Evolutionary conservation across 2,888 invertebrate genomes (phyloP).

Genomic region (Tetropium fuscum): DNA sequence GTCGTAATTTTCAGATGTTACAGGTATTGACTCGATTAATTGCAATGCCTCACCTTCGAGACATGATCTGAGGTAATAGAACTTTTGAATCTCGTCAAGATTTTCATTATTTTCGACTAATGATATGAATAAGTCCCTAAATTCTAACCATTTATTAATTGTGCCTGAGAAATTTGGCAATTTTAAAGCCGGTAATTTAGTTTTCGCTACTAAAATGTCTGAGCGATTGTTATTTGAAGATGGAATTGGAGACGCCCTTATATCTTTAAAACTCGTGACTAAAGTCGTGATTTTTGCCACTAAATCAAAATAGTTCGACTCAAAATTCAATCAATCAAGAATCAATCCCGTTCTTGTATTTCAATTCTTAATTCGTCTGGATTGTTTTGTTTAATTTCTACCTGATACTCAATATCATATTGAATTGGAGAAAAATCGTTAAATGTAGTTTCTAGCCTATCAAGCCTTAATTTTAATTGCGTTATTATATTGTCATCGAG

Average conservation of each 20-base stretch:
- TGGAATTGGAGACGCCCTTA: too few species aligned
- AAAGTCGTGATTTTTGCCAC: background rate
- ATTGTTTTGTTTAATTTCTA: background rate
- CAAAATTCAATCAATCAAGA: background rate
- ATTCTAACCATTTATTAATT: constrained; percentile 6
- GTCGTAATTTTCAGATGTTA: constrained; percentile 8
- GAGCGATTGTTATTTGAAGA: background rate
- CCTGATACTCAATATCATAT: background rate
- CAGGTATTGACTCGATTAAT: constrained; percentile 9
- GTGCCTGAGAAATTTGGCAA: background rate
- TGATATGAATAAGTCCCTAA: background rate
- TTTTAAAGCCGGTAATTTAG: constrained; percentile 2
- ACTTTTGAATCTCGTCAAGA: constrained; percentile 10
- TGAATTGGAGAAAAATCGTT: background rate
- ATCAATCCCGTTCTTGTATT: background rate
- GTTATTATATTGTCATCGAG: background rate
- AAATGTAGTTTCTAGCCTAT: background rate
- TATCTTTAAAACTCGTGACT: background rate
- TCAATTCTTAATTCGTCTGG: constrained; percentile 1
- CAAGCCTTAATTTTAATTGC: constrained; percentile 6
- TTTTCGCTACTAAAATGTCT: background rate
- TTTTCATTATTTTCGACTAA: constrained; percentile 8
- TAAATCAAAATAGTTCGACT: background rate
- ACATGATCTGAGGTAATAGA: constrained; percentile 10
- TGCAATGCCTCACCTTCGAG: constrained; percentile 1